Percentiles rank a stretch among this genome's conserved stretches.
Conservation (phyloP, 2,797 vertebrate genomes). For the Chelon labrosus region DNA sequence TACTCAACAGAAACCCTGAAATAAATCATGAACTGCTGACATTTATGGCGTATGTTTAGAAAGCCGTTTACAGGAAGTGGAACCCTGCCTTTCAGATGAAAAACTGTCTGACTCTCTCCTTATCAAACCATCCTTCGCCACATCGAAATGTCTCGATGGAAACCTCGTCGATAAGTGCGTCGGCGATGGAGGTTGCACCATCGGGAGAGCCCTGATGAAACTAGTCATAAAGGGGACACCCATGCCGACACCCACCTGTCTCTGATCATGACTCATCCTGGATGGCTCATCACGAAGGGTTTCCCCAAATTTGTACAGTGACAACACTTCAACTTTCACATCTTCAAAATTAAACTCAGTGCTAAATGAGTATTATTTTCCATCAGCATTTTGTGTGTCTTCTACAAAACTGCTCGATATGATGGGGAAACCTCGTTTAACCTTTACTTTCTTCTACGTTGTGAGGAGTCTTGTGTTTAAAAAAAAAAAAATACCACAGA, state of each 20-base stretch:
- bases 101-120: conserved; percentile 49
- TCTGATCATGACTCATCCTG: conserved; percentile 68
- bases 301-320: conserved; percentile 78
- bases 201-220: conserved; percentile 83
- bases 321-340: conserved; percentile 64
- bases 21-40: conserved; percentile 73
- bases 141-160: conserved; percentile 73
- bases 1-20: conserved; percentile 31
- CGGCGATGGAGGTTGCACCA: conserved; percentile 60
- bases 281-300: conserved; percentile 60
- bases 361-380: conserved; percentile 62
- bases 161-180: conserved; percentile 62
- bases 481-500: conserved; percentile 11
- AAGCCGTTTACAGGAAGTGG: conserved; percentile 73
- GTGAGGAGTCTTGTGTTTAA: conserved; percentile 1
- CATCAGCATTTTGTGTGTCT: conserved; percentile 45
- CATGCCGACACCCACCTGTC: conserved; percentile 65
- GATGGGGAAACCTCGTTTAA: conserved; percentile 53
- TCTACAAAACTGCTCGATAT: conserved; percentile 40
- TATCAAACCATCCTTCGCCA: conserved; percentile 49
- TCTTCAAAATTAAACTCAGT: conserved; percentile 43
- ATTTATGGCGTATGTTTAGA: conserved; percentile 69
- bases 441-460: conserved; percentile 19
- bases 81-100: conserved; percentile 58
- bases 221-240: conserved; percentile 82